phyloP scores from a whole-genome alignment of 1,140 invertebrate genomes.

The Ruditapes philippinarum region DNA sequence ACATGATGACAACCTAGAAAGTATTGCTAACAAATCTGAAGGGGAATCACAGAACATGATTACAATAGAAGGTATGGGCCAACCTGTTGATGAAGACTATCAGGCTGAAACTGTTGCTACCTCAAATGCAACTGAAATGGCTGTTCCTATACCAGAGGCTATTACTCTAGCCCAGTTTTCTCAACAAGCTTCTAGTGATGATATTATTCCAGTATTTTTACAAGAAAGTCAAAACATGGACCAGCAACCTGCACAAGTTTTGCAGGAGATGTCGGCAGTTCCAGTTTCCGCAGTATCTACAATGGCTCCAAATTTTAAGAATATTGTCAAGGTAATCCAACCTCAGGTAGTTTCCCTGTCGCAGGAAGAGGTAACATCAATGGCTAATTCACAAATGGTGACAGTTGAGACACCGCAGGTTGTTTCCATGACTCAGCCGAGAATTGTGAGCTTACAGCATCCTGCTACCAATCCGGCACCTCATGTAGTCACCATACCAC shows the following conservation, averaged over 20 bases:
- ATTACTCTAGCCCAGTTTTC: constrained; percentile 62
- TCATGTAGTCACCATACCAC: background rate
- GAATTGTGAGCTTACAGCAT: background rate
- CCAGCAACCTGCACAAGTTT: background rate
- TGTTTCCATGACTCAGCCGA: background rate
- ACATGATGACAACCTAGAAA: background rate
- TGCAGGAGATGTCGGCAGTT: background rate
- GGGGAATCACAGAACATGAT: background rate
- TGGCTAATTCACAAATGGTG: background rate
- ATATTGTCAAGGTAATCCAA: background rate
- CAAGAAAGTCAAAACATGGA: constrained; percentile 10
- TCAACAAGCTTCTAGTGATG: constrained; percentile 44
- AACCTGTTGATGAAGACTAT: background rate
- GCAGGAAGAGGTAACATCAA: background rate
- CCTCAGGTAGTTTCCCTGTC: background rate
- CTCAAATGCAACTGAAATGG: background rate
- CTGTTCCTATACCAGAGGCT: constrained; percentile 52
- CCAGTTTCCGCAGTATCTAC: background rate
- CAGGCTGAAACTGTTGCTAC: background rate
- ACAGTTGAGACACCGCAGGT: background rate
- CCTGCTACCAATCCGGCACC: background rate
- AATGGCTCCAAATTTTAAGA: background rate
- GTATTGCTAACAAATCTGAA: background rate
- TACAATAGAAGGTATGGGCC: background rate
- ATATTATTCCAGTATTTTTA: constrained; percentile 41